Evolutionary conservation across 2,113 vertebrate genomes (phyloP).

Genomic region (Eptesicus fuscus): DNA sequence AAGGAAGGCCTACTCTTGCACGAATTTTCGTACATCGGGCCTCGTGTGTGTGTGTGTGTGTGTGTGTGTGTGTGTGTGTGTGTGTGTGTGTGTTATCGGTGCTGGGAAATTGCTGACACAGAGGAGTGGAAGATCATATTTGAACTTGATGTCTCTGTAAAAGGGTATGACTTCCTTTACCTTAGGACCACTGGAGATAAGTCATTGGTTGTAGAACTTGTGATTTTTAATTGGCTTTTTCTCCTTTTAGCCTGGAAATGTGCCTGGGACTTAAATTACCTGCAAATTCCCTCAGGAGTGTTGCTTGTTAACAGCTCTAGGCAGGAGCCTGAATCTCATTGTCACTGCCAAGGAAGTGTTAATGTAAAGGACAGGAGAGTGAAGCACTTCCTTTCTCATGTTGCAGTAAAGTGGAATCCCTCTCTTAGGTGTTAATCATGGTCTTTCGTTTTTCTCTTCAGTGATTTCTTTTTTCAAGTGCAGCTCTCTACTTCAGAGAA

Average conservation of each 20-base stretch:
- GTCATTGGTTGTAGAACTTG: neutral
- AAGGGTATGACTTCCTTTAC: neutral
- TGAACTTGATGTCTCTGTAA: neutral
- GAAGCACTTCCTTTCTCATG: neutral
- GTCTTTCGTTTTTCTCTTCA: neutral
- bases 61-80: too few species aligned
- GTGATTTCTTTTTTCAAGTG: conserved; percentile 35
- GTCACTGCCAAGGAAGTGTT: neutral
- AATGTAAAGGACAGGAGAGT: neutral
- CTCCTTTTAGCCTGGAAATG: neutral
- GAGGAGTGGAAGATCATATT: neutral
- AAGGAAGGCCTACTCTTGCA: too few species aligned
- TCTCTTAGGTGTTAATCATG: conserved; percentile 34
- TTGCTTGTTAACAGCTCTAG: conserved; percentile 46
- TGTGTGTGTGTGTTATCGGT: too few species aligned
- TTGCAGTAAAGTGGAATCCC: conserved; percentile 45
- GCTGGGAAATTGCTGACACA: neutral
- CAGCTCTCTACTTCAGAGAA: neutral
- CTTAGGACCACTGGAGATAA: neutral
- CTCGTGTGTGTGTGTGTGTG: too few species aligned
- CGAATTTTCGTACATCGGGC: too few species aligned
- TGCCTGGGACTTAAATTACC: neutral
- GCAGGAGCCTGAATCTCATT: conserved; percentile 18
- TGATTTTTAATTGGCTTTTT: neutral
- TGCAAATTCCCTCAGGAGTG: neutral